A percentile compares a stretch with the other conserved stretches of the same genome.
phyloP scores from a whole-genome alignment of 2,113 vertebrate genomes.

The Eira barbara region DNA sequence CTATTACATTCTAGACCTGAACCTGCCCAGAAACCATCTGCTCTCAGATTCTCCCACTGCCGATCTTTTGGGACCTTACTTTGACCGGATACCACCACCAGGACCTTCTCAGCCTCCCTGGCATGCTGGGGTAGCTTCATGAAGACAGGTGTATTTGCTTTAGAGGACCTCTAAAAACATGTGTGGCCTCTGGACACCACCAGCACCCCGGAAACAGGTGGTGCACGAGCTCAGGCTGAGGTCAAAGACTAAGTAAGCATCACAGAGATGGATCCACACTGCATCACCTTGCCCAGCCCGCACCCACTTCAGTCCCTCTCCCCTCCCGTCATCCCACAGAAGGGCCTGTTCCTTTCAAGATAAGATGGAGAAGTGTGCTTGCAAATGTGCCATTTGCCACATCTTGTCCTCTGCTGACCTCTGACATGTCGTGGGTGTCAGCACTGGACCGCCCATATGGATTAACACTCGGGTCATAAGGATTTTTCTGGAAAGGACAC shows the following conservation, averaged over 20 bases:
- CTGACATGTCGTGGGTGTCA: fast-evolving
- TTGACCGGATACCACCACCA: neutral
- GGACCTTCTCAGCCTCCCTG: neutral
- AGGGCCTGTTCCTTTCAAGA: neutral
- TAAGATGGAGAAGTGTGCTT: neutral
- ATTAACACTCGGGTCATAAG: neutral
- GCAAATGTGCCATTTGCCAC: no score
- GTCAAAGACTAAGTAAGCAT: neutral
- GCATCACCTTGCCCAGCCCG: no score
- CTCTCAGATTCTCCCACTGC: neutral
- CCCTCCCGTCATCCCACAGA: neutral
- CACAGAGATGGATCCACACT: neutral
- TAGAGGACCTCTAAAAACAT: neutral
- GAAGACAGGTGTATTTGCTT: neutral
- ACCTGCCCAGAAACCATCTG: neutral
- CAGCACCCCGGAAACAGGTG: neutral
- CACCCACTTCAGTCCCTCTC: neutral
- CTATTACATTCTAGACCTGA: no score
- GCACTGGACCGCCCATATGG: fast-evolving
- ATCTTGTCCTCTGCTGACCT: neutral
- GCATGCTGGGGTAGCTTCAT: neutral
- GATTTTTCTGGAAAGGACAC: no score
- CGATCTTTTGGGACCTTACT: neutral
- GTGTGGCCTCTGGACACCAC: neutral
- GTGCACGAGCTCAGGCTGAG: neutral